Percentiles rank a stretch among this genome's conserved stretches.
Evolutionary conservation across 2,888 invertebrate species (phyloP).

Genomic region (Koerneria pararmatus): DNA sequence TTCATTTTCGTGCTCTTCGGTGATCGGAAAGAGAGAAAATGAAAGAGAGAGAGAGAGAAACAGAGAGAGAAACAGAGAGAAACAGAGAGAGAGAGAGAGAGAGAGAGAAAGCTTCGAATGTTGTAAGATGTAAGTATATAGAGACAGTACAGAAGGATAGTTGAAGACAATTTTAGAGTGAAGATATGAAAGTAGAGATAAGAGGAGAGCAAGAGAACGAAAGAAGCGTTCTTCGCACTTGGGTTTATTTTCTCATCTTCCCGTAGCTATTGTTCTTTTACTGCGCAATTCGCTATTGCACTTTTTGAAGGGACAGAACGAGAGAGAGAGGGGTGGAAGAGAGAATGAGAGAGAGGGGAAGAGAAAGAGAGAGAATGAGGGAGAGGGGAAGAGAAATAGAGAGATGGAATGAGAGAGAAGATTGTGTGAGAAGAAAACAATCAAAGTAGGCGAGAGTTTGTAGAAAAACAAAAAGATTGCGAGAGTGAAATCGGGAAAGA

Average conservation of each 20-base stretch:
- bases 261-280: no score
- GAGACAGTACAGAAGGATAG: no score
- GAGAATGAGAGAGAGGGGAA: neutral
- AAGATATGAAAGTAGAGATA: neutral
- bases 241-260: no score
- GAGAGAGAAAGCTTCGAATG: neutral
- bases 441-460: neutral
- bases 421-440: neutral
- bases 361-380: neutral
- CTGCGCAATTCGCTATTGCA: no score
- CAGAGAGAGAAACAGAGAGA: slow-evolving; percentile 4
- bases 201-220: neutral
- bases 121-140: no score
- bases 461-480: neutral
- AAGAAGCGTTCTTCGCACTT: neutral
- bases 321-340: neutral
- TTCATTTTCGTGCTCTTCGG: no score
- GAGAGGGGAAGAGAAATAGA: neutral
- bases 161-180: no score
- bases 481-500: neutral
- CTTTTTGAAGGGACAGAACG: neutral
- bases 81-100: neutral
- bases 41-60: no score
- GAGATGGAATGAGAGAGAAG: neutral
- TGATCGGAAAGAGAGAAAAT: no score